These are phyloP conservation scores for Pteria penguin DNA, from an alignment of 2,888 invertebrate species.

Conservation along the genomic window DNA sequence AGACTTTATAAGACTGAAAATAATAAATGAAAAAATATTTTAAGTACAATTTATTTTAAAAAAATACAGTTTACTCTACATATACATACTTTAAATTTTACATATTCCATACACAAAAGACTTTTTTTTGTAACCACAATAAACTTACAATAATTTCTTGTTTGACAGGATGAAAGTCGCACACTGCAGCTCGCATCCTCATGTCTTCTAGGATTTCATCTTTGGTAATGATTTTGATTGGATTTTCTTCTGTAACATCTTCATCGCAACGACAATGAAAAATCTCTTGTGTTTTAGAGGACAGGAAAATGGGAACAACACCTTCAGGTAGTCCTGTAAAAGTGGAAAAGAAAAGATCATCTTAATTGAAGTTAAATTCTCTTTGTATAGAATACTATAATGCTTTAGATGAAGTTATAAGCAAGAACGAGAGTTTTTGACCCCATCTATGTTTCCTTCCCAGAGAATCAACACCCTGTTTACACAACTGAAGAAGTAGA, in stretches of 20 bases:
- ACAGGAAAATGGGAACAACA: slow-evolving; percentile 76
- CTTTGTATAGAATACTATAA: too few species aligned
- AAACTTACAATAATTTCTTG: slow-evolving; percentile 73
- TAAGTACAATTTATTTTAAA: background rate
- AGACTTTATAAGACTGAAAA: too few species aligned
- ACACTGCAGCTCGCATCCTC: slow-evolving; percentile 77
- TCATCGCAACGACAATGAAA: slow-evolving; percentile 75
- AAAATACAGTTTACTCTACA: background rate
- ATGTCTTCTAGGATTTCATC: slow-evolving; percentile 77
- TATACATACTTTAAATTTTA: background rate
- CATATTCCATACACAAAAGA: background rate
- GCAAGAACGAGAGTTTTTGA: too few species aligned
- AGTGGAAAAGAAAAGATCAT: too few species aligned
- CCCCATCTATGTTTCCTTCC: too few species aligned
- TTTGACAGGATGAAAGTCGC: slow-evolving; percentile 78
- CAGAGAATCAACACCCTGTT: too few species aligned
- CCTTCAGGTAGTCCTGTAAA: slow-evolving; percentile 74
- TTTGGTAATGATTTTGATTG: slow-evolving; percentile 76
- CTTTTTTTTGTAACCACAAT: background rate
- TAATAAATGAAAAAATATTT: too few species aligned
- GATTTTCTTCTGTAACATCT: slow-evolving; percentile 77
- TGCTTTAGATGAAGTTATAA: too few species aligned
- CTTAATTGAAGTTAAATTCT: too few species aligned
- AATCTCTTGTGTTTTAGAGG: slow-evolving; percentile 78
- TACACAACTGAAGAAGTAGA: too few species aligned